Conservation (phyloP, 2,888 invertebrate species). For the Xestobium rufovillosum region DNA sequence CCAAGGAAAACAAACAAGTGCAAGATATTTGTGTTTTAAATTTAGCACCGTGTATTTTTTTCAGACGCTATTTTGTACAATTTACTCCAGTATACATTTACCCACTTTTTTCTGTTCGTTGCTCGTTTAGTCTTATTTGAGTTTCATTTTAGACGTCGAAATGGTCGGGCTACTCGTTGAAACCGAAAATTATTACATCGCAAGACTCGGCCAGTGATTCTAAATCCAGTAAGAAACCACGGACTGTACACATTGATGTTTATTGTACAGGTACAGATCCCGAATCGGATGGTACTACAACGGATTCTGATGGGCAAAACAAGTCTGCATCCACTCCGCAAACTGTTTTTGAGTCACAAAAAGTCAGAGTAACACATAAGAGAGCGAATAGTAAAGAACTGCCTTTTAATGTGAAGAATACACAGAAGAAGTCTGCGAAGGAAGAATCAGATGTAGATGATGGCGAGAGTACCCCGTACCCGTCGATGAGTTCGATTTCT, state of each 20-base stretch:
- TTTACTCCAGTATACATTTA: too few relatives aligned
- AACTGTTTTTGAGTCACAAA: conserved; percentile 57
- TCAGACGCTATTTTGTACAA: too few relatives aligned
- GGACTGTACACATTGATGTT: conserved; percentile 68
- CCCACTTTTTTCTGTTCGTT: too few relatives aligned
- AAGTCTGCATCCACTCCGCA: conserved; percentile 51
- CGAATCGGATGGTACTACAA: conserved; percentile 37
- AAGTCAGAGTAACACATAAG: conserved; percentile 53
- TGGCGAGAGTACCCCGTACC: conserved; percentile 53
- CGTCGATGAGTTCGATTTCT: conserved; percentile 53
- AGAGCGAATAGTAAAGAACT: conserved; percentile 42
- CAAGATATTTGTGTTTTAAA: too few relatives aligned
- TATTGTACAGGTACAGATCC: conserved; percentile 61
- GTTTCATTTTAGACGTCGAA: conserved; percentile 9
- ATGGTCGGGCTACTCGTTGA: conserved; percentile 30
- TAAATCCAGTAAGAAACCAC: conserved; percentile 44
- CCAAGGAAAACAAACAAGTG: too few relatives aligned
- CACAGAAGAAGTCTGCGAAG: conserved; percentile 10
- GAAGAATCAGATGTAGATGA: conserved; percentile 38
- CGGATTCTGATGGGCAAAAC: conserved; percentile 32
- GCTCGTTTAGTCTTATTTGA: not conserved
- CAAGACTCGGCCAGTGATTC: conserved; percentile 26
- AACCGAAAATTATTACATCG: conserved; percentile 17
- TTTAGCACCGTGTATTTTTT: too few relatives aligned
- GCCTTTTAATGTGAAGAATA: conserved; percentile 38